These are phyloP conservation scores for Drosophila mettleri DNA, from an alignment of 2,888 invertebrate species.

Conservation along the genomic window DNA sequence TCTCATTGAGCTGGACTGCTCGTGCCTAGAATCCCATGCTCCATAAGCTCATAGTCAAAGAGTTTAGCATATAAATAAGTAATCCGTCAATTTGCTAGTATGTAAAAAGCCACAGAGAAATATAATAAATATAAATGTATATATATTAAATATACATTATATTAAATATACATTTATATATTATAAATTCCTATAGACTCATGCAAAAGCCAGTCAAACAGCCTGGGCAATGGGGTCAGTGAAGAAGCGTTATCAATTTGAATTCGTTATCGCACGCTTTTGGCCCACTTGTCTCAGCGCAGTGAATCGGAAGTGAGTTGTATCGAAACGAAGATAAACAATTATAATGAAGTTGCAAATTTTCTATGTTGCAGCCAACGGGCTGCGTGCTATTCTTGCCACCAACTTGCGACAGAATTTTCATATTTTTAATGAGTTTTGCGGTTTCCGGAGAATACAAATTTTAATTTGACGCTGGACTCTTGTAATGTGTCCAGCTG, in stretches of 20 bases:
- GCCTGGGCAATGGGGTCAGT: neutral
- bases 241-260: neutral
- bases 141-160: neutral
- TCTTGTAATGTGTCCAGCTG: slow-evolving; percentile 40
- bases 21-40: too few relatives aligned
- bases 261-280: neutral
- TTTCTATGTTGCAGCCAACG: slow-evolving; percentile 1
- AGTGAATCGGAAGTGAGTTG: neutral
- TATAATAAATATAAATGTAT: too few relatives aligned
- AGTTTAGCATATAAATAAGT: too few relatives aligned
- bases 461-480: slow-evolving; percentile 24
- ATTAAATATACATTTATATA: neutral
- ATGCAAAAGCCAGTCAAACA: neutral
- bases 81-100: too few relatives aligned
- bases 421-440: slow-evolving; percentile 59
- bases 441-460: slow-evolving; percentile 32
- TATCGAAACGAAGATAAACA: neutral
- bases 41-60: too few relatives aligned
- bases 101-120: too few relatives aligned
- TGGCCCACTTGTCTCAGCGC: neutral
- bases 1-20: too few relatives aligned
- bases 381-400: slow-evolving; percentile 17
- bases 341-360: slow-evolving; percentile 20
- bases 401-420: slow-evolving; percentile 27
- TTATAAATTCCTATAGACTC: too few relatives aligned